Base-by-base conservation (phyloP, 1,140 invertebrate species). In the Saxidomus purpurata region DNA sequence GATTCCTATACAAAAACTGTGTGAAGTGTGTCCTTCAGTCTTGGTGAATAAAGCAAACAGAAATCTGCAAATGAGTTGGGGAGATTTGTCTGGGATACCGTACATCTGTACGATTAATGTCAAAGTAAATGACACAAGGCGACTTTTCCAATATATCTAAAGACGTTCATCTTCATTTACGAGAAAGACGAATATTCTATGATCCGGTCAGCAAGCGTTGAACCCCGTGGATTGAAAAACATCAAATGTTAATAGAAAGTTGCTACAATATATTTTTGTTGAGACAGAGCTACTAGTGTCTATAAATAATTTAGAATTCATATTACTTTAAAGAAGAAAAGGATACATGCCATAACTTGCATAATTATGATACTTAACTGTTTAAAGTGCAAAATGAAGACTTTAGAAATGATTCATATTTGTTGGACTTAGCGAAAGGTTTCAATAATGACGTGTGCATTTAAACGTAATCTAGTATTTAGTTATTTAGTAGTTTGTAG, bases 11-110 rank as follows among this genome's bases (percentile, higher is more conserved):
- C 74, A 77, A 49, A 28, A 52, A 49, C 43, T 77, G 28, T 52
- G 25, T 31, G 47, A 77, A 40, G 67, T 38, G 43, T 0, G 74
- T 77, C 43, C 38, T 77, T 77, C 74, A 49, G n/a, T 77, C 25
- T 49, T 49, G 47, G 49, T 77, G 74, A 77, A 77, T 49, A 77
- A 52, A 11, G 74, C 74, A 77, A 47, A 77, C 74, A 77, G 74
- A 77, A 47, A 77, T 77, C 74, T 49, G 74, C 43, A 77, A 47
- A 77, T 52, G 74, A 77, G 74, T 77, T 52, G 9, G 74, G 43
- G 25, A 77, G 19, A 77, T 77, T 77, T 49, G 67, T 71, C 67
- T 71, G 67, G 67, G 59, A 28, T 63, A 38, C 38, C 4, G 34
- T 71, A 71, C n/a, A 71, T 22, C 22, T 71, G n/a, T 15, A 77